A percentile compares a stretch with the other conserved stretches of the same genome.
phyloP scores from a whole-genome alignment of 2,888 invertebrate genomes.

The Troilus luridus region DNA sequence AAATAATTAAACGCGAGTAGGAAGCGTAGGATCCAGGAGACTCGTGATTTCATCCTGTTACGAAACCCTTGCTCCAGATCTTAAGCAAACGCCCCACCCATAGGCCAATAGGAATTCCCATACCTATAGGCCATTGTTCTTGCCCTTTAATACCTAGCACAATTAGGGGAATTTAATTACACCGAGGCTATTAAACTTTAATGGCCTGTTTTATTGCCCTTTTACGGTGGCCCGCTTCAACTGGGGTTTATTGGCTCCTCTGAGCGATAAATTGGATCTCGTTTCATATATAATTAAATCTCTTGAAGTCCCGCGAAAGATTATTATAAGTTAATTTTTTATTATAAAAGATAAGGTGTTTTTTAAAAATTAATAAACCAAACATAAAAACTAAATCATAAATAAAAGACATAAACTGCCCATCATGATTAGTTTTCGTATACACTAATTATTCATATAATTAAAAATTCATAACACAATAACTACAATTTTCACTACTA shows the following conservation, averaged over 20 bases:
- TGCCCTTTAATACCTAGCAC: neutral
- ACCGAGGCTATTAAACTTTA: neutral
- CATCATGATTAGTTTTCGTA: no score
- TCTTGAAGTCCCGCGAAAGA: neutral
- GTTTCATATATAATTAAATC: neutral
- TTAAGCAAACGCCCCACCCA: neutral
- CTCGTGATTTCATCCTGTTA: neutral
- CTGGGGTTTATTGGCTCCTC: neutral
- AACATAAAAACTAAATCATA: no score
- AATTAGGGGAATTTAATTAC: constrained; percentile 8
- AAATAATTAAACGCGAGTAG: neutral
- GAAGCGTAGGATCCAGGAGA: neutral
- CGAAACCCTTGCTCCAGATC: neutral
- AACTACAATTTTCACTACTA: no score
- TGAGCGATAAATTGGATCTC: neutral
- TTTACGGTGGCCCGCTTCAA: neutral
- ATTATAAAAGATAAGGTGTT: neutral
- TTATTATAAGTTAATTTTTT: neutral
- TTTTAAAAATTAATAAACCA: no score
- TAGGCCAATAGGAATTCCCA: neutral
- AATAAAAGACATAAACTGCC: no score
- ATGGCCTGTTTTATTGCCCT: constrained; percentile 1
- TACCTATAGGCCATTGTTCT: neutral
- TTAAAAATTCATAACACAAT: no score
- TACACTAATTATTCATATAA: no score